Conservation (phyloP, 53 echinoderm and acorn worm genomes). For the Luidia sarsii region DNA sequence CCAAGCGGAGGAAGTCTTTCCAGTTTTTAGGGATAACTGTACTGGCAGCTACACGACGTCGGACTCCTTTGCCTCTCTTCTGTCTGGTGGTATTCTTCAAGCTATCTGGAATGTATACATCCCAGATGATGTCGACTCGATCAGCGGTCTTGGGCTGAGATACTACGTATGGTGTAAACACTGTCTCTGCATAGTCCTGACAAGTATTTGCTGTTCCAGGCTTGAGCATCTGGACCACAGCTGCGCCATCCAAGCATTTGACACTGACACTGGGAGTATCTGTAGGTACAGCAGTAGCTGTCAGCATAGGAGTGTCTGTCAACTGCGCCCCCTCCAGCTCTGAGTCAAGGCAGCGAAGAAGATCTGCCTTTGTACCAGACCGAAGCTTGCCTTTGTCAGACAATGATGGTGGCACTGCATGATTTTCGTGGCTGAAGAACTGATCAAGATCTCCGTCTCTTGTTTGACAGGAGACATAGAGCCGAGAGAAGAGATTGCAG, state of each 20-base stretch:
- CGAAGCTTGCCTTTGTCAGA: constrained; percentile 7
- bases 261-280: no score
- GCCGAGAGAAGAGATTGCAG: constrained; percentile 3
- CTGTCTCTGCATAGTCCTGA: constrained; percentile 18
- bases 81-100: constrained; percentile 39
- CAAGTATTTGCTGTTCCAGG: constrained; percentile 41
- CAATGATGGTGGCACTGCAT: constrained; percentile 33
- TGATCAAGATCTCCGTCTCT: constrained; percentile 11
- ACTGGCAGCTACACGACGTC: constrained; percentile 18
- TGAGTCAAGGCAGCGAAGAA: no score
- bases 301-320: no score
- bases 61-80: constrained; percentile 43
- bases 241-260: constrained; percentile 35
- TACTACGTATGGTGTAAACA: constrained; percentile 40
- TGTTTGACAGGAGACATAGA: constrained; percentile 23
- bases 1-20: constrained; percentile 59
- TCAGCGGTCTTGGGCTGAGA: constrained; percentile 10
- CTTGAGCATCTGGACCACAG: constrained; percentile 38
- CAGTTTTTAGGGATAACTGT: constrained; percentile 46
- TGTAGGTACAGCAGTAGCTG: no score
- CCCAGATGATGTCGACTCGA: constrained; percentile 61
- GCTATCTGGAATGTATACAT: constrained; percentile 46
- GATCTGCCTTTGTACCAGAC: no score
- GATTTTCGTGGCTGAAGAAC: constrained; percentile 57
- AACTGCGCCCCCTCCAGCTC: no score